Conservation (phyloP, 2,113 vertebrate genomes). For the Psittacula cyanocephala region DNA sequence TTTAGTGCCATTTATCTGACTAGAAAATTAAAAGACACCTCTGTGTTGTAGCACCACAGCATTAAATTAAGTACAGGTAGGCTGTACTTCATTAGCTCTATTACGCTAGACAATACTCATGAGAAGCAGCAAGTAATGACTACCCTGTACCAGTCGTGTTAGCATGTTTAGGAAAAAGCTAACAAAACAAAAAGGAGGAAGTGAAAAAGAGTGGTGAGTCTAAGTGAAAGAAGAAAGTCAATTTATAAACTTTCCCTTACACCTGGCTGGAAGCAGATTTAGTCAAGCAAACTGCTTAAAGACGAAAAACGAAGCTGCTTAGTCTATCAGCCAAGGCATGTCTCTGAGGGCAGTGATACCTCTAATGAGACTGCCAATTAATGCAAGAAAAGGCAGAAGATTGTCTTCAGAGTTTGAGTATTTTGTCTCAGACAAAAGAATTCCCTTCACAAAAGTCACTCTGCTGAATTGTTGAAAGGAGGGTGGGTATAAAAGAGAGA, state of each 20-base stretch:
- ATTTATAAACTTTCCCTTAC: neutral
- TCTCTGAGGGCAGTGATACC: neutral
- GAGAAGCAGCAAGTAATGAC: neutral
- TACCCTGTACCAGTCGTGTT: rapidly evolving
- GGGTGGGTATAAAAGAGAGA: neutral
- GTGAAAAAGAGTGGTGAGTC: neutral
- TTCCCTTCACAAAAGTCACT: neutral
- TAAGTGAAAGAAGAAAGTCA: neutral
- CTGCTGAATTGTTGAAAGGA: neutral
- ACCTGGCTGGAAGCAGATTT: neutral
- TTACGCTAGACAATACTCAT: neutral
- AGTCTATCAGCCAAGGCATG: neutral
- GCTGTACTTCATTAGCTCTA: neutral
- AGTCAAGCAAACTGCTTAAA: neutral
- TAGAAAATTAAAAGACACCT: neutral
- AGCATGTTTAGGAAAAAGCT: neutral
- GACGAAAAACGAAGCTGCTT: neutral
- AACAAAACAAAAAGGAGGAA: neutral
- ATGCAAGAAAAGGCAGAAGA: neutral
- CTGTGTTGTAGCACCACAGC: neutral
- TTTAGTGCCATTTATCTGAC: neutral
- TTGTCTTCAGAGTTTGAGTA: neutral
- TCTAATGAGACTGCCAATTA: neutral
- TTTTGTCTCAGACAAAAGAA: neutral
- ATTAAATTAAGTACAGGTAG: neutral